These are phyloP conservation scores for Xiphias gladius DNA, from an alignment of 2,113 vertebrate species.

Conservation along the genomic window DNA sequence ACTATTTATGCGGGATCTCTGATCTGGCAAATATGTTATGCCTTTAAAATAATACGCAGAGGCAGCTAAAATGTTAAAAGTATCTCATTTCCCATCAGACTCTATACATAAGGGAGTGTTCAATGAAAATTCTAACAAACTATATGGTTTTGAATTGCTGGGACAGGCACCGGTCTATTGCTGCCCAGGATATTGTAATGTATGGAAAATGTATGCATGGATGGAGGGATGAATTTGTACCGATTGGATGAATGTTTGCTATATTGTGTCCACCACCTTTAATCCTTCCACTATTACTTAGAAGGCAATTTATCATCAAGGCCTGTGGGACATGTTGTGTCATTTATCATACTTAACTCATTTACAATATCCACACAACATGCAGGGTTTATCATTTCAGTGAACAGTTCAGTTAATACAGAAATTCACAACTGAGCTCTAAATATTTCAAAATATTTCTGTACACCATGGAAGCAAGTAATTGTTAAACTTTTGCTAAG, in stretches of 20 bases:
- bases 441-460: conserved; percentile 27
- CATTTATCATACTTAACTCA: background rate
- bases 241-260: background rate
- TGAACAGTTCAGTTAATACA: background rate
- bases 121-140: background rate
- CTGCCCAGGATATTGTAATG: background rate
- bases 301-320: background rate
- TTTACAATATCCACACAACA: background rate
- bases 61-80: background rate
- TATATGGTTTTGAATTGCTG: background rate
- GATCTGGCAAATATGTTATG: background rate
- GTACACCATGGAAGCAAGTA: background rate
- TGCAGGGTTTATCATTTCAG: background rate
- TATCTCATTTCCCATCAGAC: background rate
- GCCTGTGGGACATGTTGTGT: background rate
- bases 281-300: background rate
- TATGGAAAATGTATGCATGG: background rate
- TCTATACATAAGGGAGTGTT: background rate
- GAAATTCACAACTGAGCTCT: conserved; percentile 19
- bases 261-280: background rate
- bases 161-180: background rate
- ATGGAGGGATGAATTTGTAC: background rate
- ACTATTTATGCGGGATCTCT: background rate
- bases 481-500: conserved; percentile 51
- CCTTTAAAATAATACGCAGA: background rate